These are phyloP conservation scores for Tiliqua scincoides DNA, from an alignment of 2,113 vertebrate species.

Conservation along the genomic window DNA sequence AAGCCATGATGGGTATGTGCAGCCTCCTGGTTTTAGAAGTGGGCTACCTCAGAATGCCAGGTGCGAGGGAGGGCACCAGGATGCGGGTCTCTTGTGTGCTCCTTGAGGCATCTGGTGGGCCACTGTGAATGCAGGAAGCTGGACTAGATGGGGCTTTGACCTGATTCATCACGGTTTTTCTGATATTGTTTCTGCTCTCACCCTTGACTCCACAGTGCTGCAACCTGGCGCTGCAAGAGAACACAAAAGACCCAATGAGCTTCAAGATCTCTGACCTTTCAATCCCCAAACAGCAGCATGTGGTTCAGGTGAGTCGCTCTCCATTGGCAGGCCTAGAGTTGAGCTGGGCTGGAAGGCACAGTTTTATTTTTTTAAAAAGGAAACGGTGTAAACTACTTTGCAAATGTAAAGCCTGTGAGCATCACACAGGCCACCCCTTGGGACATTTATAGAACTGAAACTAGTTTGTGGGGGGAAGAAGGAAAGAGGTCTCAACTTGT, in stretches of 20 bases:
- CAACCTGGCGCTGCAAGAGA: slow-evolving; percentile 86
- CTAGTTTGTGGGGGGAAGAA: neutral
- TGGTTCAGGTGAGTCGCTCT: slow-evolving; percentile 81
- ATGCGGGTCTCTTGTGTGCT: too few species aligned
- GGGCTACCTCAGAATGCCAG: too few species aligned
- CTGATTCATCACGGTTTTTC: too few species aligned
- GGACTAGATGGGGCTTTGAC: too few species aligned
- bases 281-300: slow-evolving; percentile 88
- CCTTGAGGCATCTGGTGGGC: too few species aligned
- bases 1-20: too few species aligned
- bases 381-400: neutral
- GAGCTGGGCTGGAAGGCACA: neutral
- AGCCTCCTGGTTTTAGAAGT: too few species aligned
- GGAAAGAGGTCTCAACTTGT: too few species aligned
- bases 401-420: neutral
- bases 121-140: too few species aligned
- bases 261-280: slow-evolving; percentile 89
- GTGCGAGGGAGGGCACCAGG: too few species aligned
- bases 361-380: neutral
- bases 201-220: slow-evolving; percentile 80
- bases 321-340: too few species aligned
- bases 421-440: neutral
- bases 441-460: neutral
- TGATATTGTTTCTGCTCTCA: too few species aligned
- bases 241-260: slow-evolving; percentile 84